These are phyloP conservation scores for Aricia agestis DNA, from an alignment of 1,140 invertebrate genomes.

Conservation along the genomic window DNA sequence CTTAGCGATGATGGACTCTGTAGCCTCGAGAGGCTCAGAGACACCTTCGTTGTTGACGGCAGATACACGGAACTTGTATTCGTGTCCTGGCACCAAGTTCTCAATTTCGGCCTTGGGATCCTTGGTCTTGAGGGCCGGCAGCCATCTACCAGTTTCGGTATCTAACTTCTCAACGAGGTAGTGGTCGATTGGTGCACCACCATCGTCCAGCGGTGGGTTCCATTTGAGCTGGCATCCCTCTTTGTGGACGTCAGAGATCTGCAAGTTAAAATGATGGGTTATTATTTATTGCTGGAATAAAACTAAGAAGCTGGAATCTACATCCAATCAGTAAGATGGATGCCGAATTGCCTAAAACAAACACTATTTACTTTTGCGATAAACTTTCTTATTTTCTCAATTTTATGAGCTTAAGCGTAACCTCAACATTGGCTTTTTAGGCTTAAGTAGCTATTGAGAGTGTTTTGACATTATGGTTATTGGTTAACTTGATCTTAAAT, in stretches of 20 bases:
- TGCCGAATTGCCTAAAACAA: too few relatives aligned
- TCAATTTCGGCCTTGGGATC: slow-evolving; percentile 90
- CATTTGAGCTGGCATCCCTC: slow-evolving; percentile 96
- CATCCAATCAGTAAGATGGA: too few relatives aligned
- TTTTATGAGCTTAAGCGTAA: too few relatives aligned
- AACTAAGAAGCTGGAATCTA: too few relatives aligned
- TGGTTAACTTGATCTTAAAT: too few relatives aligned
- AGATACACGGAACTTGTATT: slow-evolving; percentile 97
- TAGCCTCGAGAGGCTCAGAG: slow-evolving; percentile 93
- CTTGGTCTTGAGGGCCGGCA: slow-evolving; percentile 84
- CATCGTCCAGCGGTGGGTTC: slow-evolving; percentile 95
- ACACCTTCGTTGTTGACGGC: slow-evolving; percentile 97
- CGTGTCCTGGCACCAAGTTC: slow-evolving; percentile 92
- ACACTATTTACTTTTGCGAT: too few relatives aligned
- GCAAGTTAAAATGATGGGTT: slow-evolving; percentile 1
- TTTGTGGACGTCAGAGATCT: slow-evolving; percentile 90
- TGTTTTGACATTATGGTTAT: too few relatives aligned
- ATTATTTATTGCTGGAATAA: too few relatives aligned
- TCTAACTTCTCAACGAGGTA: slow-evolving; percentile 96
- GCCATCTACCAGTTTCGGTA: slow-evolving; percentile 88
- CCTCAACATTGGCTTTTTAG: too few relatives aligned
- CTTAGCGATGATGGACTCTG: slow-evolving; percentile 94
- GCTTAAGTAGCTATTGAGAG: too few relatives aligned
- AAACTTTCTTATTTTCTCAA: too few relatives aligned
- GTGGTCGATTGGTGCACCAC: slow-evolving; percentile 92